Base-by-base conservation (phyloP, 1,140 invertebrate species). In the Lordiphosa clarofinis region DNA sequence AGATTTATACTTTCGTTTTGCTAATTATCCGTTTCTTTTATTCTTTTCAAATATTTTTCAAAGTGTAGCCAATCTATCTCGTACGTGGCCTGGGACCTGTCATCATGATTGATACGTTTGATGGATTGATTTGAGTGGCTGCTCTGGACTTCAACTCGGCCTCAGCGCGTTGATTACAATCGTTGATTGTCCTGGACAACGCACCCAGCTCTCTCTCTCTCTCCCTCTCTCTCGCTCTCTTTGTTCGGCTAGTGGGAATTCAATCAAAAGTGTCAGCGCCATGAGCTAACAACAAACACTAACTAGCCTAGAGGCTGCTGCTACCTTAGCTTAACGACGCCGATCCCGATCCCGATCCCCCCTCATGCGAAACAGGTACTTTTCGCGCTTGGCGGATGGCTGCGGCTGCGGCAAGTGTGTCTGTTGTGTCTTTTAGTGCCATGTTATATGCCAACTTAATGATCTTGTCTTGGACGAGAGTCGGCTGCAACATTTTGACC, bases 31-130 rank as follows among this genome's bases (percentile, higher is more conserved):
- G 1, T 15, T 15, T 15, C 15, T 15, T 15, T 15, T 3, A 1
- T 15, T 3, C 1, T 15, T 15, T 15, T 15, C n/a, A 11, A 4
- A 5, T 1, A 11, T 47, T 47, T 47, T 8, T 10, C 15, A 7
- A 35, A 47, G 12, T 35, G 36, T 31, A 50, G 50, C 6, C 24
- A 28, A 28, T 28, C 24, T 67, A 43, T 33, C 12, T 39, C 28
- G 19, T n/a, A 36, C 37, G 38, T 55, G 54, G 48, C 54, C 61
- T 64, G 49, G 49, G 37, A 63, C 53, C 81, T 87, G 86, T 87
- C 86, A 87, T 87, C 84, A 68, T 87, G 86, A 87, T 87, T 87
- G 86, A 87, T 87, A 79, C 86, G 84, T 86, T 87, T 87, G 86
- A 84, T 84, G 73, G 78, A 87, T 87, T 87, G 86, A 87, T 87